Percentiles rank a stretch among this genome's conserved stretches.
Evolutionary conservation across 2,113 vertebrate species (phyloP).

Genomic region (Labeo catla): DNA sequence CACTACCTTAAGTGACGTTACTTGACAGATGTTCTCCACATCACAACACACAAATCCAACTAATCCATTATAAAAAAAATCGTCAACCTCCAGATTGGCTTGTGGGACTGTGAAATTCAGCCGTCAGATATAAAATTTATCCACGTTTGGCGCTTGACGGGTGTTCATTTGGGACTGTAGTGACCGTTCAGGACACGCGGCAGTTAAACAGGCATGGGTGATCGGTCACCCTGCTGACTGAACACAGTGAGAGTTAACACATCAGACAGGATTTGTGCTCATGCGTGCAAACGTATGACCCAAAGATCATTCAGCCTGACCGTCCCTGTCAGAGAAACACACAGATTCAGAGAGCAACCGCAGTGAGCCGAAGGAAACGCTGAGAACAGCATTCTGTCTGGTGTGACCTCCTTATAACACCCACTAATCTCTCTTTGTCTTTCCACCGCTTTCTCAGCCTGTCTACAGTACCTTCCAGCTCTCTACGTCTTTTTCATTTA

Average conservation of each 20-base stretch:
- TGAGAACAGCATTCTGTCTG: slow-evolving; percentile 57
- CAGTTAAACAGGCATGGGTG: slow-evolving; percentile 26
- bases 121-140: not conserved
- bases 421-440: slow-evolving; percentile 31
- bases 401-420: slow-evolving; percentile 19
- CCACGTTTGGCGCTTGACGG: not conserved
- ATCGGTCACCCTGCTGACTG: slow-evolving; percentile 58
- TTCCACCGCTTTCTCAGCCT: not conserved
- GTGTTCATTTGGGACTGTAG: not conserved
- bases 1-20: not conserved
- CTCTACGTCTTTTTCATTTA: slow-evolving; percentile 13
- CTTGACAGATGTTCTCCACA: not conserved
- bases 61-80: not conserved
- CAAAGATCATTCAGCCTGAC: slow-evolving; percentile 67
- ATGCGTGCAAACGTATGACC: slow-evolving; percentile 65
- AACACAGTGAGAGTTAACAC: slow-evolving; percentile 71
- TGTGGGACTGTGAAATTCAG: not conserved
- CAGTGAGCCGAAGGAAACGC: slow-evolving; percentile 56
- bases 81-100: not conserved
- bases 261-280: slow-evolving; percentile 72
- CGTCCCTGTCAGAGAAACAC: slow-evolving; percentile 63
- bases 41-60: not conserved
- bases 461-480: not conserved
- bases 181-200: not conserved
- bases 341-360: slow-evolving; percentile 4